phyloP scores from a whole-genome alignment of 2,113 vertebrate genomes.

The Prionailurus bengalensis region DNA sequence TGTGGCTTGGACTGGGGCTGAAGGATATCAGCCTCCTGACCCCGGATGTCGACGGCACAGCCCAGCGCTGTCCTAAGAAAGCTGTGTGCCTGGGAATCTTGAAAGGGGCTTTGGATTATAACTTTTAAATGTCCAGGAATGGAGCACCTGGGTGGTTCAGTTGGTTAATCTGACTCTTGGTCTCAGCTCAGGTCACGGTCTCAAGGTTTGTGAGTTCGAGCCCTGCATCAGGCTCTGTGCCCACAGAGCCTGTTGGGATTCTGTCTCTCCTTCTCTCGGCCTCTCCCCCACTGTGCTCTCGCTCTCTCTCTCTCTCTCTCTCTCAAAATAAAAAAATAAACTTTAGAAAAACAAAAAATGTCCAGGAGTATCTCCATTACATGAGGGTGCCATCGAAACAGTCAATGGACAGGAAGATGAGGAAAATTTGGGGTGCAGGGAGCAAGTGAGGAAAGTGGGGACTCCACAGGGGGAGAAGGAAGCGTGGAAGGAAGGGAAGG shows the following conservation, averaged over 20 bases:
- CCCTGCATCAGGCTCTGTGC: too few species aligned
- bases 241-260: too few species aligned
- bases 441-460: fast-evolving
- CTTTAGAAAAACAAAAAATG: background rate
- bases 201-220: too few species aligned
- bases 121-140: background rate
- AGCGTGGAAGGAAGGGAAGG: fast-evolving
- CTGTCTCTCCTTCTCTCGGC: too few species aligned
- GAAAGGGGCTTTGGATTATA: fast-evolving
- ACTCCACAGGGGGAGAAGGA: fast-evolving
- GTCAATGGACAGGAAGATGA: background rate
- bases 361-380: background rate
- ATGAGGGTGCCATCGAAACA: fast-evolving
- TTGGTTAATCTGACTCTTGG: too few species aligned
- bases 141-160: too few species aligned
- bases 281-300: too few species aligned
- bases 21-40: fast-evolving
- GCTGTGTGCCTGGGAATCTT: background rate
- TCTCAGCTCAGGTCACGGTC: too few species aligned
- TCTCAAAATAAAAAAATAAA: too few species aligned
- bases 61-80: background rate
- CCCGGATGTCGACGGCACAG: fast-evolving
- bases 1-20: background rate
- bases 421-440: background rate
- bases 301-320: too few species aligned